A percentile compares a stretch with the other conserved stretches of the same genome.
Evolutionary conservation across 35 echinoderm and acorn worm species (phyloP).

Genomic region (Stichopus chloronotus): DNA sequence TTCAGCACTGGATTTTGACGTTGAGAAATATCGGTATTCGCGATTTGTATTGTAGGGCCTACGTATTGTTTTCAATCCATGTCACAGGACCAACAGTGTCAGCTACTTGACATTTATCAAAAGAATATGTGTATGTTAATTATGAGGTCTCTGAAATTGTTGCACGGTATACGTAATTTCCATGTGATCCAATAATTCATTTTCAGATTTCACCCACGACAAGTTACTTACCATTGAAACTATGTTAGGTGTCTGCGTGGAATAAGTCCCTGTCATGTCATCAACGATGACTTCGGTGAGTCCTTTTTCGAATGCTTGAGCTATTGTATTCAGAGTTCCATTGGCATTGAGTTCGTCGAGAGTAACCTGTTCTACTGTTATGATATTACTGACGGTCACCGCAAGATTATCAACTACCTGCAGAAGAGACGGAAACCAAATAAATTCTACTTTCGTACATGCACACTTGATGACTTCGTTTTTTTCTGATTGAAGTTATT

Average conservation of each 20-base stretch:
- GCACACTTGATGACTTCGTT: not conserved
- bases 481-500: too few relatives aligned
- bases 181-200: too few relatives aligned
- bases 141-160: too few relatives aligned
- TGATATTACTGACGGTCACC: slow-evolving; percentile 6
- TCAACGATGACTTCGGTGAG: not conserved
- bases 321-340: slow-evolving; percentile 2
- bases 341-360: not conserved
- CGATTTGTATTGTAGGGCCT: not conserved
- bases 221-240: slow-evolving; percentile 17
- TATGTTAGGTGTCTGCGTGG: not conserved
- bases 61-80: too few relatives aligned
- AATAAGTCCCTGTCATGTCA: slow-evolving; percentile 16
- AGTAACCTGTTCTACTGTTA: not conserved
- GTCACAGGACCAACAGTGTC: too few relatives aligned
- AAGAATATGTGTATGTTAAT: too few relatives aligned
- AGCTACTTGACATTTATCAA: too few relatives aligned
- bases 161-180: too few relatives aligned
- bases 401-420: slow-evolving; percentile 26
- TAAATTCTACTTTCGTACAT: not conserved
- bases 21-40: not conserved
- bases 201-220: too few relatives aligned
- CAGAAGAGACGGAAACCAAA: not conserved
- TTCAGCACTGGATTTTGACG: not conserved
- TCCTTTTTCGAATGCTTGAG: slow-evolving; percentile 6